These are phyloP conservation scores for Cantharis rufa DNA, from an alignment of 2,888 invertebrate genomes.

Conservation along the genomic window DNA sequence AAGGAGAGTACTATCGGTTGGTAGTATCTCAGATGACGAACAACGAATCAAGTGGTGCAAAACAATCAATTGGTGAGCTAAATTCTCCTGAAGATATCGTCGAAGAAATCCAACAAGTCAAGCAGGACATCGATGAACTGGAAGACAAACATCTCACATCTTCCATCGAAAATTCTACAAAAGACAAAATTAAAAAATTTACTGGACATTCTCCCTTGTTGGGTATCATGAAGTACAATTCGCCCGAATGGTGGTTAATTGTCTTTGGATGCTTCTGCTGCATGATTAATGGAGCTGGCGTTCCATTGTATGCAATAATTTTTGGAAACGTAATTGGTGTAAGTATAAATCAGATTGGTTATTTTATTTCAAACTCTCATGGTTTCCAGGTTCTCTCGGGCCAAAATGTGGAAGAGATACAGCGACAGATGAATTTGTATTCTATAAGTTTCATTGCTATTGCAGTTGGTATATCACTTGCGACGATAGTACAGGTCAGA, in stretches of 20 bases:
- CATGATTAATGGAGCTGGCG: conserved; percentile 68
- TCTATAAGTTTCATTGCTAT: conserved; percentile 69
- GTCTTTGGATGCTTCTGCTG: conserved; percentile 66
- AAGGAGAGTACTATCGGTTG: conserved; percentile 71
- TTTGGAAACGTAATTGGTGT: conserved; percentile 73
- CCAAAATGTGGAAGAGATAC: conserved; percentile 57
- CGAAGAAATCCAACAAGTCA: not conserved
- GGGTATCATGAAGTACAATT: conserved; percentile 64
- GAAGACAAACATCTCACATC: not conserved
- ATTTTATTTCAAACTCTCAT: too few relatives aligned
- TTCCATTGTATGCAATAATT: conserved; percentile 73
- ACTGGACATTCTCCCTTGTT: conserved; percentile 28
- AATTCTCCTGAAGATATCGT: not conserved
- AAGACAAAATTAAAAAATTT: not conserved
- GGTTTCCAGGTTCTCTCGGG: conserved; percentile 57
- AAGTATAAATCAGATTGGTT: conserved; percentile 39
- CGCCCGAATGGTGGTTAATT: conserved; percentile 71
- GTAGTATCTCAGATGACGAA: conserved; percentile 65
- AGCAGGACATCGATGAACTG: too few relatives aligned
- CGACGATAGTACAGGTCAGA: conserved; percentile 67
- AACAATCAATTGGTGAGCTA: too few relatives aligned
- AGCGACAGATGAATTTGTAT: conserved; percentile 62
- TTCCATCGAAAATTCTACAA: not conserved
- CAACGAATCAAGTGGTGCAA: not conserved
- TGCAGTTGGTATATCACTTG: conserved; percentile 66